Conservation (phyloP, 2,113 vertebrate genomes). For the Felis chaus region DNA sequence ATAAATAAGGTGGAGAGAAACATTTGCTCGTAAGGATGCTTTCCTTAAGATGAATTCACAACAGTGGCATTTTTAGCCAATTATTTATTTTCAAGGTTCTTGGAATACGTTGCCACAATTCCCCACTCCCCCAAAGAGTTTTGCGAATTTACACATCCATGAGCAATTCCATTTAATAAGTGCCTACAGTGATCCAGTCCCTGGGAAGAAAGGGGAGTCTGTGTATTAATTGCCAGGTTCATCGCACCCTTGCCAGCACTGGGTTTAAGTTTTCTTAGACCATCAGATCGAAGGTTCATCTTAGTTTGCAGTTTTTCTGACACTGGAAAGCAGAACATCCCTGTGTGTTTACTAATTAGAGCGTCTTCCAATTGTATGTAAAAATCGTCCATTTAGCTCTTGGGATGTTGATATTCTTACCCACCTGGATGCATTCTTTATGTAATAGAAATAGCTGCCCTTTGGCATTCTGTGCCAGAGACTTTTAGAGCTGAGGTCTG, state of each 20-base stretch:
- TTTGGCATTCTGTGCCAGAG: background rate
- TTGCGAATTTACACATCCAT: background rate
- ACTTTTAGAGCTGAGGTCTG: background rate
- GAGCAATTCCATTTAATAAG: background rate
- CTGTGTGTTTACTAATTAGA: background rate
- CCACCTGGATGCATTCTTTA: background rate
- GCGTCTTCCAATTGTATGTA: background rate
- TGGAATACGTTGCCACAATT: background rate
- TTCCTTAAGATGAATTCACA: background rate
- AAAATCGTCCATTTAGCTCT: background rate
- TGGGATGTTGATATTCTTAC: background rate
- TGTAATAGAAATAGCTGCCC: background rate
- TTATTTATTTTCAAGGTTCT: background rate
- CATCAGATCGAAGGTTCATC: too few species aligned
- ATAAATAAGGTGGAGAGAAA: background rate
- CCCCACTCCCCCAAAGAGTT: background rate
- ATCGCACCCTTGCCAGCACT: background rate
- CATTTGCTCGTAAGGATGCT: background rate
- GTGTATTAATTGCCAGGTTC: background rate
- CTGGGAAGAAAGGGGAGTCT: background rate
- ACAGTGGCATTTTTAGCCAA: background rate
- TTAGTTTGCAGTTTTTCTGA: background rate
- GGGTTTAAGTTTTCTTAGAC: background rate
- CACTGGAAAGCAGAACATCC: background rate
- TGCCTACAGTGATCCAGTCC: background rate